Evolutionary conservation across 2,797 vertebrate species (phyloP), one percentile per base, ranked within the genome.

Genomic region (Sebastes matsubarae): DNA sequence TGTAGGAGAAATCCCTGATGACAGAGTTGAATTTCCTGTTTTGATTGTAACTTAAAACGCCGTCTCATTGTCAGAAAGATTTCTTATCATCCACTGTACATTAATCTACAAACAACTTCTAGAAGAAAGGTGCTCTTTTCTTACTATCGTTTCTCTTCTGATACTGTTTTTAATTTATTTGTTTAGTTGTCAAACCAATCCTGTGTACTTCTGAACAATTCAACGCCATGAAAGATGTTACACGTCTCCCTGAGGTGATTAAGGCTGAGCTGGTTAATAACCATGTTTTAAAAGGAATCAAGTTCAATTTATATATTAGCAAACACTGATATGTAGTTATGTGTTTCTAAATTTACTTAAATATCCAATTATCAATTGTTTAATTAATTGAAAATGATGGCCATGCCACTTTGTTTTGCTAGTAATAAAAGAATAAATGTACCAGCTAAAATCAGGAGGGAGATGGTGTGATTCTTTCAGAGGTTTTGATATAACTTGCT

Each of bases 91-190:
- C 58, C 13, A 57, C 75, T 89, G 82, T 83, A 86, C 82, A 85
- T 80, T 76, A 57, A 72, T 79, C 67, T 68, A 86, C 92, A 85
- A 90, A 95, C 94, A 95, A 96, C 93, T 94, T 95, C 94, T 96
- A 94, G 94, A 95, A 95, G 92, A 93, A 96, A 96, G 96, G 96
- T 97, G 96, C 96, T 97, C 95, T 96, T 97, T 96, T 96, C 71
- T 80, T 81, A 63, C 66, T 71, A 18, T 76, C 42, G 16, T 89
- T 86, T 86, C 36, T 90, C 14, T 78, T 89, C 42, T 88, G 29
- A 81, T 80, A 8, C 18, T 68, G 27, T 90, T 81, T 83, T 46
- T 81, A 78, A 71, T 91, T 89, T 87, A 82, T 88, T 77, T 88
- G 80, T 92, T 92, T 72, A 83, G 64, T 73, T 87, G 77, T 90